Base-by-base conservation (phyloP, 2,888 invertebrate species). In the Drosophila fungiperda region DNA sequence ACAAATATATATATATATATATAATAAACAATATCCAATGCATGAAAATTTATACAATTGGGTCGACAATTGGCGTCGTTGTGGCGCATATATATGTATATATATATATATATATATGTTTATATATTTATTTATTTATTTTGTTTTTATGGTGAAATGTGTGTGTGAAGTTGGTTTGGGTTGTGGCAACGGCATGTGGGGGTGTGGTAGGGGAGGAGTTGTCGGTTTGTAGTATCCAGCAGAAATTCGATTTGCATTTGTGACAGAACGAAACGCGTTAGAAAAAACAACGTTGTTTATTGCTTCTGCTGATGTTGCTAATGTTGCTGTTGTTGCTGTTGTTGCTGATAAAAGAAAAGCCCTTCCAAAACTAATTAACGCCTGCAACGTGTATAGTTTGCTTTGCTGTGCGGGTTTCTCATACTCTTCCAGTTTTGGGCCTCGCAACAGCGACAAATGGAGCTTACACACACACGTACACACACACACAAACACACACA, bases 361-460 rank as follows among this genome's bases (percentile, higher is more conserved):
- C 71, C 80, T 55, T 57, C 77, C 78, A 89, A 89, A 89, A 84
- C 79, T 82, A 89, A 89, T 89, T 89, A 89, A 83, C 89, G 90
- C 90, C 79, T 89, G 83, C 82, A 90, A 88, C 76, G 77, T 80
- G 74, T 87, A 26, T 67, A 61, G 66, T 55, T 76, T 48, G 35
- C 45, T 29, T 69, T 45, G 32, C 54, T 67, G 54, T 78, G 78
- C 72, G 80, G 78, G 76, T 76, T 59, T 75, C 50, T 75, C 64
- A 33, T 57, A 67, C 63, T 64, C 48, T 38, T n/a, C 75, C 60
- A 61, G 59, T 73, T 73, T 78, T 68, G 53, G 68, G 73, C 58
- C 48, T 61, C 64, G 61, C 50, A 42, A 42, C 54, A 38, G 55
- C 71, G 49, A 38, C 60, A 72, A 71, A 61, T 65, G 76, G 58